Base-by-base conservation (phyloP, 2,888 invertebrate genomes). In the Drymonia ruficornis region DNA sequence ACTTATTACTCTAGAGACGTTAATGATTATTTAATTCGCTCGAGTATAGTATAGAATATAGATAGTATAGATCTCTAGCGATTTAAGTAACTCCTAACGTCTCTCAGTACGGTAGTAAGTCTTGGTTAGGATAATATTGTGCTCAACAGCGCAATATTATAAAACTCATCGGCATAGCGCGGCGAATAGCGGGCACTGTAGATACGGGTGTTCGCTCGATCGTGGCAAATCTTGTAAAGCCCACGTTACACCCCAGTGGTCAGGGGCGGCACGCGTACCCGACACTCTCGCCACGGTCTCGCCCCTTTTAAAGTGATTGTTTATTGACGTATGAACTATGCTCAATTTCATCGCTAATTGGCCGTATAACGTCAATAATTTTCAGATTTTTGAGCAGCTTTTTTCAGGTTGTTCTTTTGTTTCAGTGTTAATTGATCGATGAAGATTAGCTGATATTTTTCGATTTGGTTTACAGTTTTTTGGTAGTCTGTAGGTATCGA, bases 151-250 rank as follows among this genome's bases (percentile, higher is more conserved):
- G n/a, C 16, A 40, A 9, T 34, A 36, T 42, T 13, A 19, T 28
- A 49, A 53, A 55, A 58, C 52, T 50, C 51, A 56, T 59, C 36
- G 49, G 42, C 13, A 44, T 38, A 23, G 16, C 9, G 19, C 23
- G 31, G 50, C 15, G 38, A 42, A 15, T 43, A 42, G 13, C 38
- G 18, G 38, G 16, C 5, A 16, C 12, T 48, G 48, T 46, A 34
- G 49, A 42, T 15, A 31, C 54, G 13, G 31, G 49, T 67, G 71
- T 69, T 67, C 76, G 63, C 53, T 73, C 64, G 52, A 19, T 57
- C 55, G 72, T 57, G 53, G 46, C 70, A 73, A 76, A 74, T 74
- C 74, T 76, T 81, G 81, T 82, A 81, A 82, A 75, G 74, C 69
- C 59, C 69, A 7, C 59, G 69, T 74, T 71, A 69, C 65, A 74